Evolutionary conservation across 2,113 vertebrate species (phyloP), one percentile per base, ranked within the genome.

Genomic region (Dasypus novemcinctus): DNA sequence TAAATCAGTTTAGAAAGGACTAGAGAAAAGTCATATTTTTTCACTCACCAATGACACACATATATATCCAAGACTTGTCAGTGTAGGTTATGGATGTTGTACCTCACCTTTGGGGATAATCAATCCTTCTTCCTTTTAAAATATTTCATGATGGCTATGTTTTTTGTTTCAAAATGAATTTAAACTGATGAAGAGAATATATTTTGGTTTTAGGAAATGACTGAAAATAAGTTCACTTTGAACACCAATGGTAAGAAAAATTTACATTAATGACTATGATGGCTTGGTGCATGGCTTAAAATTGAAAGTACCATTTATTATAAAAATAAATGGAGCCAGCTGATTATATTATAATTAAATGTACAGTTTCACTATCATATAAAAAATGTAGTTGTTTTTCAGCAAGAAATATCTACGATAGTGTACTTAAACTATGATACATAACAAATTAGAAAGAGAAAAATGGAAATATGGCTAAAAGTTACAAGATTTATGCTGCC

Each of bases 1-100:
- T 96, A 96, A 97, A 96, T 96, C 88, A 95, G 57, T 87, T 92
- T 86, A 91, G 68, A 95, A 96, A 94, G 93, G 85, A 90, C 54
- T 68, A 92, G 17, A 94, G 86, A 84, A 95, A 80, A 96, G 90
- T 33, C 83, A 43, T 94, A 94, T 93, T 97, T 97, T 97, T 87
- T 96, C 31, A 59, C 25, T 90, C 63, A 93, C 68, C 90, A 90
- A 46, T 91, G 83, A 89, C 95, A 52, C 74, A 79, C 29, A 89
- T 41, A 95, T 66, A 87, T 66, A 88, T 78, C 78, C 25, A 5
- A 95, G 87, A 96, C 57, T 43, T 97, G 95, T 95, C 96, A 95
- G 52, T 54, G 80, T 69, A 52, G 63, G 88, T 97, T 96, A 97
- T 87, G 87, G 75, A 96, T 91, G 74, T 84, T 78, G 68, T 57